phyloP scores from a whole-genome alignment of 2,113 vertebrate species.

The Heterochromis multidens region DNA sequence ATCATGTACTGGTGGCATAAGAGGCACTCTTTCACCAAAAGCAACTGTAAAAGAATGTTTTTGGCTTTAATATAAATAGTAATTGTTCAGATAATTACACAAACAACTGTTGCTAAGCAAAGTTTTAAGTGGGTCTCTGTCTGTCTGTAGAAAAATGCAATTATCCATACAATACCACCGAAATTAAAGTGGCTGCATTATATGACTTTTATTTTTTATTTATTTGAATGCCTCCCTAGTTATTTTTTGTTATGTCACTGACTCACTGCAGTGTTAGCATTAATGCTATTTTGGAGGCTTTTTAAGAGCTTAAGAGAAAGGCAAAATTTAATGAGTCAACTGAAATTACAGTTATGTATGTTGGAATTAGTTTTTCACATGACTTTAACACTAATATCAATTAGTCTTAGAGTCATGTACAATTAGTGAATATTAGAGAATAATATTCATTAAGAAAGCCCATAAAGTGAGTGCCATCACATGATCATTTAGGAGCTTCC shows the following conservation, averaged over 20 bases:
- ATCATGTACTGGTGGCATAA: background rate
- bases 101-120: background rate
- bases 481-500: background rate
- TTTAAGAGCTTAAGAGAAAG: background rate
- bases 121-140: background rate
- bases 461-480: background rate
- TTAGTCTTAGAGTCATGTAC: background rate
- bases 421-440: background rate
- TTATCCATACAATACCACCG: background rate
- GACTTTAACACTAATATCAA: background rate
- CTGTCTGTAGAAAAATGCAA: background rate
- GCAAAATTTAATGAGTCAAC: background rate
- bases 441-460: background rate
- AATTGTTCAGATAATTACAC: constrained; percentile 7
- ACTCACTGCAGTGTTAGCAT: background rate
- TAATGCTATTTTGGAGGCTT: background rate
- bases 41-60: background rate
- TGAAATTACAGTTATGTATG: background rate
- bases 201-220: background rate
- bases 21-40: background rate
- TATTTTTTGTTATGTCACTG: background rate
- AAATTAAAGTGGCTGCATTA: constrained; percentile 2
- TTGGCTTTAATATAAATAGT: background rate
- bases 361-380: background rate
- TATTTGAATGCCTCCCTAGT: background rate